Base-by-base conservation (phyloP, 2,113 vertebrate species). In the Ameiurus melas region DNA sequence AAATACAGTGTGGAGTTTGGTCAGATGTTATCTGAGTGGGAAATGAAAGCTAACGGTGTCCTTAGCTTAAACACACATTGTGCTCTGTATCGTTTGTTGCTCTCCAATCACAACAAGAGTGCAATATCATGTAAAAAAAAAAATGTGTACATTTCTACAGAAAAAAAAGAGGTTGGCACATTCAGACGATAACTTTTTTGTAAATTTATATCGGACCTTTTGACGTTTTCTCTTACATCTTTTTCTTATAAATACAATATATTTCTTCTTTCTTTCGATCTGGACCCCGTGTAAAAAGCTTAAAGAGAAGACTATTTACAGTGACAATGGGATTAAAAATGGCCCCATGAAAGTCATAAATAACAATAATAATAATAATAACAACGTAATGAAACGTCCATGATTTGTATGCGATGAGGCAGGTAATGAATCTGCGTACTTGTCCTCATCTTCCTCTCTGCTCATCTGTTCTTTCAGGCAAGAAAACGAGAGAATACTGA, bases 191-290 rank as follows among this genome's bases (percentile, higher is more conserved):
- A 92, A 93, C 89, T 92, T 88, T 86, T 91, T 91, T 75, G 8
- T 51, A 89, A 36, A 20, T 83, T 92, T 91, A 93, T 93, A 94
- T 95, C 89, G 92, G 92, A 93, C 90, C 85, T 87, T 86, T 90
- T 81, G 81, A 77, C 82, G 58, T 92, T 92, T 92, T 87, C 4
- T 92, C 91, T 87, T 85, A 85, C 83, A 19, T 90, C 85, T 92
- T 92, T 92, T 94, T 92, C 89, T 95, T 94, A 96, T 96, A 96
- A 97, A 97, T 97, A 96, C 95, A 95, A 96, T 95, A 94, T 94
- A 95, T 90, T 92, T 94, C 93, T 92, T 94, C 93, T 94, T 92
- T 92, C 90, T 94, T 93, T 93, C 93, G 90, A 92, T 94, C 93
- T 91, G 93, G 92, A 94, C 90, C 91, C 89, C 93, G 93, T 92